A percentile compares a stretch with the other conserved stretches of the same genome.
phyloP scores from a whole-genome alignment of 2,797 vertebrate species.

The Sebastes oblongus region DNA sequence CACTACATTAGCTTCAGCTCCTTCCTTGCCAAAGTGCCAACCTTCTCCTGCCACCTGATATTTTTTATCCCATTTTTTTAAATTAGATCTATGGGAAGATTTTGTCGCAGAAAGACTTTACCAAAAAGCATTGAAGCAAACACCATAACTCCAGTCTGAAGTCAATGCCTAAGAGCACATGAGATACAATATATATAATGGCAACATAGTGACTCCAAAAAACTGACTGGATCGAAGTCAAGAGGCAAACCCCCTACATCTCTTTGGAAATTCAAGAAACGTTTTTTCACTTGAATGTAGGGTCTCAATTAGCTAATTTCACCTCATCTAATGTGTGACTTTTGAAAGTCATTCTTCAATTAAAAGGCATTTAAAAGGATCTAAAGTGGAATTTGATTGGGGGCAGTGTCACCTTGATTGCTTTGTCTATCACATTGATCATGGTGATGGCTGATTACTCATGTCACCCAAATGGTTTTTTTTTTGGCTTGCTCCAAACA shows the following conservation, averaged over 20 bases:
- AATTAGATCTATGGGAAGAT: neutral
- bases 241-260: neutral
- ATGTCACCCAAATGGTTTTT: neutral
- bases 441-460: neutral
- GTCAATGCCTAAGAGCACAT: neutral
- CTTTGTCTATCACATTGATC: conserved; percentile 8
- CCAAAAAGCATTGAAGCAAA: neutral
- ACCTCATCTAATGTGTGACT: neutral
- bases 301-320: neutral
- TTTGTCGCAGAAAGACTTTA: neutral
- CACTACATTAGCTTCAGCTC: neutral
- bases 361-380: conserved; percentile 9
- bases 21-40: neutral
- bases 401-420: conserved; percentile 3
- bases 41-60: neutral
- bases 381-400: conserved; percentile 1
- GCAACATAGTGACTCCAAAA: neutral
- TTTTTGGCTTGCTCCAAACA: neutral
- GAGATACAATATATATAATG: neutral
- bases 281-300: neutral
- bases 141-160: neutral
- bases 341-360: neutral
- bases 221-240: conserved; percentile 7
- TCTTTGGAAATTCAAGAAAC: neutral
- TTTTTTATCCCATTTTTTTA: neutral